These are phyloP conservation scores for Zaprionus gabonicus DNA, from an alignment of 1,140 invertebrate genomes.

Conservation along the genomic window DNA sequence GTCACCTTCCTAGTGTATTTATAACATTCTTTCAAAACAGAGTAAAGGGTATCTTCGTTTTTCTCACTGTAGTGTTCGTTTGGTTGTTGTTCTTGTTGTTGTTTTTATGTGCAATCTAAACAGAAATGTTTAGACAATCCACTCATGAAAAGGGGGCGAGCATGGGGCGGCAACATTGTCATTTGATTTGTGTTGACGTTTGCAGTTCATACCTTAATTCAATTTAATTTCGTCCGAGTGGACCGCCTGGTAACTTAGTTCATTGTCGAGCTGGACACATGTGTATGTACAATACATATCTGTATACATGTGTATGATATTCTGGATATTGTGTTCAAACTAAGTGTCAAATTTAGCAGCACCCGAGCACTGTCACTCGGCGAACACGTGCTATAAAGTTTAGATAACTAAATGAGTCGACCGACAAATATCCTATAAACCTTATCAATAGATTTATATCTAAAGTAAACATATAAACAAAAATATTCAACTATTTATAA, in stretches of 20 bases:
- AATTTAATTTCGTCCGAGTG: slow-evolving; percentile 63
- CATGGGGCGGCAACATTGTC: slow-evolving; percentile 48
- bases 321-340: slow-evolving; percentile 42
- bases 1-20: too few species aligned
- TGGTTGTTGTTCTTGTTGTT: slow-evolving; percentile 3
- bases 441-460: background rate
- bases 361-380: slow-evolving; percentile 31
- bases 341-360: slow-evolving; percentile 75
- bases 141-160: slow-evolving; percentile 3
- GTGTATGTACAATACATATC: background rate
- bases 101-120: slow-evolving; percentile 31
- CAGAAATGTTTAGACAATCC: slow-evolving; percentile 3
- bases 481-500: too few species aligned
- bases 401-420: background rate
- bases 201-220: slow-evolving; percentile 76
- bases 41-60: too few species aligned
- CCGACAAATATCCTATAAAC: slow-evolving; percentile 4
- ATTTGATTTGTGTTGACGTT: slow-evolving; percentile 79
- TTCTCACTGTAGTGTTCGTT: too few species aligned
- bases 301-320: slow-evolving; percentile 1
- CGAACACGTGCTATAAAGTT: slow-evolving; percentile 55
- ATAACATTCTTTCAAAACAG: too few species aligned
- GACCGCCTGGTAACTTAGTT: slow-evolving; percentile 16
- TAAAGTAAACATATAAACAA: background rate
- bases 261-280: slow-evolving; percentile 40